Evolutionary conservation across 1,140 invertebrate genomes (phyloP), one percentile per base, ranked within the genome.

Genomic region (Spodoptera litura): DNA sequence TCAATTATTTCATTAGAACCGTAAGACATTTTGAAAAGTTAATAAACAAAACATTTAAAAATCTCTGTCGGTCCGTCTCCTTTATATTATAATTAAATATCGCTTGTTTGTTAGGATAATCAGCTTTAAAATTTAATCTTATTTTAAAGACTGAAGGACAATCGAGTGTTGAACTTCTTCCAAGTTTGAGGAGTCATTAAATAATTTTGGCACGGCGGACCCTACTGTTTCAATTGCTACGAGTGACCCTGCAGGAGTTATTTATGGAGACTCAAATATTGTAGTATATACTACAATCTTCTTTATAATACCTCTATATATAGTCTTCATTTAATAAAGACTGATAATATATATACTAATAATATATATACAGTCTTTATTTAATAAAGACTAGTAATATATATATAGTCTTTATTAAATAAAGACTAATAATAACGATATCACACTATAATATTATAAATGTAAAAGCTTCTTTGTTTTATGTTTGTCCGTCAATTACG

Each of bases 211-310:
- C 61, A 64, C 38, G 38, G 13, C 11, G 38, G 61, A 64, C 61
- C 61, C 61, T 64, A 64, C 61, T 64, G 9, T 25, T 15, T 44
- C 61, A 64, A 64, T 64, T 64, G 61, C 58, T 61, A 5, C 35
- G 38, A 9, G 44, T 64, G 61, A 20, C 35, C 38, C 10, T 20
- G 35, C 20, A 15, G 35, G 11, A 13, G 15, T 56, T 25, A 56
- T 25, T 64, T 64, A 44, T 20, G 4, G 13, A 31, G 13, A 49
- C 31, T 49, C n/a, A 38, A n/a, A 44, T 8, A 25, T 11, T 15
- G 38, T 20, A 49, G 31, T 49, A 49, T 64, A 38, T 64, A 64
- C 5, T 38, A 35, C 10, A 35, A 27, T 13, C 4, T 61, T 6
- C 13, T 13, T 27, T 27, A 31, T 9, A 31, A n/a, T n/a, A n/a